Percentiles rank a stretch among this genome's conserved stretches.
Conservation (phyloP, 2,797 vertebrate genomes). For the Acanthiza pusilla region DNA sequence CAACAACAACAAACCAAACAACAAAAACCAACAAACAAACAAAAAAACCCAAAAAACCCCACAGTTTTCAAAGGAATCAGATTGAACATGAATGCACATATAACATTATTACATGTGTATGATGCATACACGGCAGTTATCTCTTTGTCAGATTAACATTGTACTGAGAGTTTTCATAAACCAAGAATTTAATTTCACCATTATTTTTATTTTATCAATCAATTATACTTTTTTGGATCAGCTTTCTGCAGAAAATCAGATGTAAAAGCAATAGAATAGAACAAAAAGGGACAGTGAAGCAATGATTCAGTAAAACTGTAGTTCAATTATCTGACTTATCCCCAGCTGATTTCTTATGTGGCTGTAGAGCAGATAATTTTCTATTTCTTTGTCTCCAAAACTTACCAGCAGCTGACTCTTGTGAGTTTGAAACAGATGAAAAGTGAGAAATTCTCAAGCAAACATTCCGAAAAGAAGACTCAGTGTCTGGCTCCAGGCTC, state of each 20-base stretch:
- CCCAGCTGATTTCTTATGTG: background rate
- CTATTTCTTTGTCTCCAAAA: background rate
- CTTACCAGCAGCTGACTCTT: background rate
- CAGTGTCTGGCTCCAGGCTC: background rate
- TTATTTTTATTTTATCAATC: background rate
- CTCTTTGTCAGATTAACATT: background rate
- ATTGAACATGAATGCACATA: background rate
- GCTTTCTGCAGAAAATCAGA: background rate
- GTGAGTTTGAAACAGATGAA: background rate
- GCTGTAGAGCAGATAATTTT: background rate
- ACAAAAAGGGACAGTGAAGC: background rate
- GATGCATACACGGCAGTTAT: background rate
- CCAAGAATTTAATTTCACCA: background rate
- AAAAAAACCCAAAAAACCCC: no score
- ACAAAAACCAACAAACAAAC: no score
- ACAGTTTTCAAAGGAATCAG: background rate
- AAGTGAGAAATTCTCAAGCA: background rate
- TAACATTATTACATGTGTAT: background rate
- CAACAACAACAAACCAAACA: no score
- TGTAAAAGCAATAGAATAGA: background rate
- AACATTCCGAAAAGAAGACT: background rate
- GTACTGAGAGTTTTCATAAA: background rate
- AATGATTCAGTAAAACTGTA: background rate
- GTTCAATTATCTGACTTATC: background rate
- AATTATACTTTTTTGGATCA: background rate